Conservation (phyloP, 2,888 invertebrate species). For the Drosophila eohydei region DNA sequence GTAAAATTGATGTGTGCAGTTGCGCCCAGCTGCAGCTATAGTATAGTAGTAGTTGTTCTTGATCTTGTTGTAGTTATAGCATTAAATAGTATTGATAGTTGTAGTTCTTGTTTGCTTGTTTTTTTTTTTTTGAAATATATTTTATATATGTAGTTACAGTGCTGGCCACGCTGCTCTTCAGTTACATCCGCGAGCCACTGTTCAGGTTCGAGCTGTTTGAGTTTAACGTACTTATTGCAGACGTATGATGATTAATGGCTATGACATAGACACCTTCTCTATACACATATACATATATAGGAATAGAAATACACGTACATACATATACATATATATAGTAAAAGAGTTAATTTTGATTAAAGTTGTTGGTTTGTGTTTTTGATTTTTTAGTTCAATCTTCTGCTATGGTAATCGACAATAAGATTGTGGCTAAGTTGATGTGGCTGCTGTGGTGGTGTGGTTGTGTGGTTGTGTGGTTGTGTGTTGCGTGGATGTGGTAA, state of each 20-base stretch:
- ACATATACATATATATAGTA: constrained; percentile 32
- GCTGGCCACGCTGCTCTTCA: constrained; percentile 3
- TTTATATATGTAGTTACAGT: constrained; percentile 21
- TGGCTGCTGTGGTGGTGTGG: constrained; percentile 17
- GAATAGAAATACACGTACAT: constrained; percentile 23
- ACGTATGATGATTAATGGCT: constrained; percentile 40
- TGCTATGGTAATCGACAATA: constrained; percentile 37
- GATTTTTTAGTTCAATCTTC: constrained; percentile 46
- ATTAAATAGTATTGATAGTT: constrained; percentile 39
- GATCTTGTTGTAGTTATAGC: constrained; percentile 38
- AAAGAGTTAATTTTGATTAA: constrained; percentile 68
- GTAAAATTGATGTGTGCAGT: constrained; percentile 26
- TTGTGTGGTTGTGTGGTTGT: constrained; percentile 19
- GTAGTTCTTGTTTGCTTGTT: constrained; percentile 20
- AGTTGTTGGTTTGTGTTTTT: constrained; percentile 10
- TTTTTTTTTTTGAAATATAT: constrained; percentile 19
- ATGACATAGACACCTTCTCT: constrained; percentile 32
- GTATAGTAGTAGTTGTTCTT: constrained; percentile 37
- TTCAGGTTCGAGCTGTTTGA: constrained; percentile 70
- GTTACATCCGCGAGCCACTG: constrained; percentile 14
- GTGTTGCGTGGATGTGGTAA: constrained; percentile 17
- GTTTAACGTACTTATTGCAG: constrained; percentile 79
- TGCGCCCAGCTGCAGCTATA: constrained; percentile 39
- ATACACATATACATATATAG: constrained; percentile 48
- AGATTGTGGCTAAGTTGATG: constrained; percentile 17